Evolutionary conservation across 2,797 vertebrate species (phyloP), one percentile per base, ranked within the genome.

Genomic region (Loriculus beryllinus): DNA sequence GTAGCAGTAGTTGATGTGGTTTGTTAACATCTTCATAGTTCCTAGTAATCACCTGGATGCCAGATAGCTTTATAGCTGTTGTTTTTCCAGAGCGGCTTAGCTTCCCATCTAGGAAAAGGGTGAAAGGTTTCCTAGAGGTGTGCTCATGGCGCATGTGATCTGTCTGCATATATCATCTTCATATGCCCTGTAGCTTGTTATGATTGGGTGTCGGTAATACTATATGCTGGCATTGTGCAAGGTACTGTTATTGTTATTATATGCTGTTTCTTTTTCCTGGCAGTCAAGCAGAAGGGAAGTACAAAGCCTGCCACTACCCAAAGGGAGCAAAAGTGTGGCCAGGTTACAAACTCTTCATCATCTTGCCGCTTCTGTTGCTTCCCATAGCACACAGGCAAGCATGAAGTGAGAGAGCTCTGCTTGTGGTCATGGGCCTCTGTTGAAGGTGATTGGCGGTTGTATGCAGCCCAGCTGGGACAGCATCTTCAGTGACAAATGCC

Each of bases 351-450:
- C 40, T 48, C 67, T 40, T 52, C 19, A 14, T 56, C 72, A 64
- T 40, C 10, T 26, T 62, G 12, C 23, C 3, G 1, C 40, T 71
- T 48, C 63, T 59, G 35, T 43, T 57, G 2, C 20, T 64, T 78
- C 22, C 25, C 9, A 0, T 17, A 68, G 37, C 8, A 14, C 2
- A 0, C 20, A 37, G 29, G 19, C 1, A 2, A 63, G 56, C 54
- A 81, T 43, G 54, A 69, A 51, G 86, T 7, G 37, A 52, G 23
- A 71, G 71, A 78, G 49, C 72, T 79, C 49, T 80, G 51, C 75
- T 59, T 19, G 33, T 0, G 0, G 11, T 33, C 0, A 0, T n/a
- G 49, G 63, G 31, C 43, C 52, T 89, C 56, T 0, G 0, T 4
- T 25, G 31, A 64, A 72, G 35, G 25, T 70, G 74, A 14, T 60